phyloP scores from a whole-genome alignment of 2,797 vertebrate genomes.

The Chromis chromis region DNA sequence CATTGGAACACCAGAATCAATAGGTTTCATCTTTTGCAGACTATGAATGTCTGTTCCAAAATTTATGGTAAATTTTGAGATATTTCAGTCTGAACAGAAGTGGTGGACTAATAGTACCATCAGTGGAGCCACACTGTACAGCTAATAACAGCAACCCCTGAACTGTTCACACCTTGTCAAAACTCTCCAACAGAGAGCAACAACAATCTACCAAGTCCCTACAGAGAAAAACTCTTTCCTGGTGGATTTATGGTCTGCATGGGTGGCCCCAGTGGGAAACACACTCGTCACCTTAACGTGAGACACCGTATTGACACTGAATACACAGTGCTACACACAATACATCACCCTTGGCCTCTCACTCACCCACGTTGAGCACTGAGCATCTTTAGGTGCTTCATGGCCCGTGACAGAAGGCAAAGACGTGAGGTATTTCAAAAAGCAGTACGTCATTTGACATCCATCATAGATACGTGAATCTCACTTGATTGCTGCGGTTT shows the following conservation, averaged over 20 bases:
- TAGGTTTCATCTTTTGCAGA: not conserved
- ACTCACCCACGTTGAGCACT: slow-evolving; percentile 57
- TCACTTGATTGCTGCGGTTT: slow-evolving; percentile 38
- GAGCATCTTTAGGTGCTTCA: slow-evolving; percentile 55
- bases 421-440: slow-evolving; percentile 48
- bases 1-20: not conserved
- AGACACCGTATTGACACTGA: slow-evolving; percentile 64
- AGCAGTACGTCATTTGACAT: slow-evolving; percentile 51
- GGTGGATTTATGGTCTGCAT: slow-evolving; percentile 63
- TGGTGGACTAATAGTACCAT: not conserved
- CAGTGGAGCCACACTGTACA: not conserved
- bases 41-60: not conserved
- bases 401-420: slow-evolving; percentile 60
- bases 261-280: slow-evolving; percentile 65
- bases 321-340: slow-evolving; percentile 56
- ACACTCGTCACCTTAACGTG: slow-evolving; percentile 38
- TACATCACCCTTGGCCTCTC: slow-evolving; percentile 70
- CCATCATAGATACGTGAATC: slow-evolving; percentile 57
- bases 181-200: not conserved
- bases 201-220: not conserved
- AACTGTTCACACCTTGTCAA: not conserved
- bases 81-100: not conserved
- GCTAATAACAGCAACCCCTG: not conserved
- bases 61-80: not conserved
- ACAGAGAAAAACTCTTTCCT: slow-evolving; percentile 42